Evolutionary conservation across 2,888 invertebrate species (phyloP), one percentile per base, ranked within the genome.

Genomic region (Hybos culiciformis): DNA sequence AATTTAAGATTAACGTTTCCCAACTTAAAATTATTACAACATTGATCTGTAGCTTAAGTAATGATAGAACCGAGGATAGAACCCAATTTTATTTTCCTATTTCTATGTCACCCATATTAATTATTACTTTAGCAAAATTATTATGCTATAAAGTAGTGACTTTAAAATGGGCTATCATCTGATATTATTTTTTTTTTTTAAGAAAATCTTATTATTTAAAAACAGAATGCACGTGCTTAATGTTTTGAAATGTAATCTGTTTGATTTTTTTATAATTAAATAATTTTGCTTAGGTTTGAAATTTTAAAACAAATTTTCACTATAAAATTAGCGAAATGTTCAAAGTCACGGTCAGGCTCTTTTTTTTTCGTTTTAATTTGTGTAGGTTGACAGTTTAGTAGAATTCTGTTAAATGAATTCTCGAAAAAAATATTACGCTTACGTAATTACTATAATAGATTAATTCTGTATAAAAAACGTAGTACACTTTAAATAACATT

Each of bases 211-310:
- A n/a, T n/a, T n/a, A n/a, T n/a, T n/a, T n/a, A n/a, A n/a, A n/a
- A n/a, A n/a, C n/a, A n/a, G n/a, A n/a, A n/a, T n/a, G 36, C 36
- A 36, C 36, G 36, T 36, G 36, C 36, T 36, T 19, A 36, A 36
- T 36, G 36, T 36, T 36, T 36, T 36, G 21, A 36, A 36, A 36
- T 36, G 12, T 36, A 36, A 36, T 36, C 36, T 32, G 7, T 11
- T 8, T 8, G 24, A 8, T 8, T 8, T 24, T 24, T 32, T 32
- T 32, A 32, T 15, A 15, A 17, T 32, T 20, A 5, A n/a, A 19
- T 12, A 6, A 36, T 21, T 21, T 21, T 20, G 21, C 11, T 36
- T 36, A 8, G n/a, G 18, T 21, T 20, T 20, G 19, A 20, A 20
- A n/a, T 20, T 17, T 20, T n/a, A n/a, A 18, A 20, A 14, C 8